Base-by-base conservation (phyloP, 2,888 invertebrate genomes). In the Sarcophaga variegata region DNA sequence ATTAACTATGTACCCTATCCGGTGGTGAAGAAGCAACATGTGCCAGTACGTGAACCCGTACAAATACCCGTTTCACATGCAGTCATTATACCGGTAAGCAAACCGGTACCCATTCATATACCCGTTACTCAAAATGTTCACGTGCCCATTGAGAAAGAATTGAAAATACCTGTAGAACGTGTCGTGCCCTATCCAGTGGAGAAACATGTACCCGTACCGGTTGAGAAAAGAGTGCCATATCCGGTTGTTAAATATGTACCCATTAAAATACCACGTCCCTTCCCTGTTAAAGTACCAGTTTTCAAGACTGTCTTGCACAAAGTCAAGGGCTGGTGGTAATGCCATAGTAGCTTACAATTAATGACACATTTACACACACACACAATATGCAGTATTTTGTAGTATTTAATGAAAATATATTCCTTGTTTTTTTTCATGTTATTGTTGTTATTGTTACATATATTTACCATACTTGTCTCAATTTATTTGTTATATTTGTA, bases 51-150 rank as follows among this genome's bases (percentile, higher is more conserved):
- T 84, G 95, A 96, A 90, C 95, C 96, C 0, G 95, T 97, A 8
- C 95, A 96, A 88, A 96, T 97, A 85, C 96, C 96, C 81, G 95
- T 97, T 3, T 96, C 96, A 0, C 96, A 96, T 90, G 96, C 97
- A 11, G 96, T 97, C 67, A 95, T 97, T 88, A 95, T 97, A 1
- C 96, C 96, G 10, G 95, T 96, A 25, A 96, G 96, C 6, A 96
- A 96, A 89, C 97, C 97, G 0, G 97, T 97, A 90, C 96, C 97
- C 27, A 96, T 97, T 0, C 96, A 96, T 90, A 95, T 96, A 80
- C 96, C 96, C 67, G 95, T 97, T 1, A 95, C 96, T 66, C 96
- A 96, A 90, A 96, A 96, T 1, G 95, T 96, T 0, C 96, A 96
- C 85, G 96, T 97, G 1, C 95, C 95, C 11, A 95, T 97, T 37